A percentile compares a stretch with the other conserved stretches of the same genome.
phyloP scores from a whole-genome alignment of 1,140 invertebrate genomes.

The Maniola jurtina region DNA sequence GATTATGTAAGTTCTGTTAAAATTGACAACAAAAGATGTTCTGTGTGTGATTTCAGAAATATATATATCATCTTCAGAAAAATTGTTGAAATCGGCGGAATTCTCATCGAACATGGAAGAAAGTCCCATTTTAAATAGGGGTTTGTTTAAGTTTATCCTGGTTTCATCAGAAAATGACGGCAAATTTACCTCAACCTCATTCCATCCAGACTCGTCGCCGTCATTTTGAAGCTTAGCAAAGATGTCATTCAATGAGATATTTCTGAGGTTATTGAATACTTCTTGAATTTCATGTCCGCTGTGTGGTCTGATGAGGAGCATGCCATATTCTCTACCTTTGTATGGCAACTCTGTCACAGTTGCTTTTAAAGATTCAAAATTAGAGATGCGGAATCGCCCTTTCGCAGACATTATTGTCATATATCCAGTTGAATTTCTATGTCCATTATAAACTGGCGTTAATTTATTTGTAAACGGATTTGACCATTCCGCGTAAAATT shows the following conservation, averaged over 20 bases:
- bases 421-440: too few relatives aligned
- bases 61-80: background rate
- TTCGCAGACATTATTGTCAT: background rate
- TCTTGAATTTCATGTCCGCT: background rate
- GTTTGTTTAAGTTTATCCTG: background rate
- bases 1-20: too few relatives aligned
- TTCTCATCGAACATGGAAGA: background rate
- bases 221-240: background rate
- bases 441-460: too few relatives aligned
- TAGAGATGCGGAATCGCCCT: background rate
- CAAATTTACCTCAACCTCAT: background rate
- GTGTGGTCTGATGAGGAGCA: background rate
- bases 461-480: slow-evolving; percentile 1
- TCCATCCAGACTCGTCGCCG: background rate
- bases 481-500: background rate
- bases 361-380: slow-evolving; percentile 1
- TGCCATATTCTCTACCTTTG: background rate
- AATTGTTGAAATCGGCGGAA: background rate
- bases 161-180: background rate
- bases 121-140: background rate
- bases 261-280: background rate
- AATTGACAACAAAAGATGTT: too few relatives aligned
- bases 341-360: background rate
- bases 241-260: background rate
- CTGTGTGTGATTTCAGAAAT: background rate